These are phyloP conservation scores for Morpho achilles DNA, from an alignment of 2,888 invertebrate species.

Conservation along the genomic window DNA sequence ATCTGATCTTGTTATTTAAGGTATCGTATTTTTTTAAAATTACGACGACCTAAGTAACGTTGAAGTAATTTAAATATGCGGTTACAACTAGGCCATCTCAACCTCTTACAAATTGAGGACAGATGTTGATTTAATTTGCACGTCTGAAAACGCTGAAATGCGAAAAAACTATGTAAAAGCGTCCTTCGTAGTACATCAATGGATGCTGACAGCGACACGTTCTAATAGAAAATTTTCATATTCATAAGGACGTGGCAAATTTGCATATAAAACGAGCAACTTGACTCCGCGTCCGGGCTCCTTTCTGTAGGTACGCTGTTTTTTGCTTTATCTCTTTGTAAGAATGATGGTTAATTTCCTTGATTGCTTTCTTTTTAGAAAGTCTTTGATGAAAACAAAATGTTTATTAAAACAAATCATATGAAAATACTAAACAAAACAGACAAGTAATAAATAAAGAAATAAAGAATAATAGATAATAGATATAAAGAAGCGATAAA, in stretches of 20 bases:
- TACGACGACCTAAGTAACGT: not conserved
- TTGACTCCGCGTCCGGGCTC: slow-evolving; percentile 47
- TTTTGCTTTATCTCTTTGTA: slow-evolving; percentile 60
- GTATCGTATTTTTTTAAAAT: no score
- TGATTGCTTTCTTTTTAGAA: no score
- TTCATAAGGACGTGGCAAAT: slow-evolving; percentile 74
- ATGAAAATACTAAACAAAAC: no score
- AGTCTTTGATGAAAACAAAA: not conserved
- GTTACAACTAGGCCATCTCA: slow-evolving; percentile 4
- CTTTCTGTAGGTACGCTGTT: slow-evolving; percentile 54
- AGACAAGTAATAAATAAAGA: no score
- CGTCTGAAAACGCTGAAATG: slow-evolving; percentile 48
- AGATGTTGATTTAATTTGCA: slow-evolving; percentile 40
- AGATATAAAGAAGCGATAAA: no score
- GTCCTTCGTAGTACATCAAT: slow-evolving; percentile 56
- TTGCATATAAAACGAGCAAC: slow-evolving; percentile 78
- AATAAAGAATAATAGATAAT: no score
- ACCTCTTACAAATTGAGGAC: slow-evolving; percentile 9
- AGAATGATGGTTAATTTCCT: slow-evolving; percentile 32
- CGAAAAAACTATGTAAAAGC: slow-evolving; percentile 48
- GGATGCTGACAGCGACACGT: slow-evolving; percentile 74
- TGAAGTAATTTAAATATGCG: not conserved
- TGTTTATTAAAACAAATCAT: no score
- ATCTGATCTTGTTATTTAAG: no score
- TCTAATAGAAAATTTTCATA: slow-evolving; percentile 80